These are phyloP conservation scores for Crotalus viridis DNA, from an alignment of 2,113 vertebrate genomes.

Conservation along the genomic window DNA sequence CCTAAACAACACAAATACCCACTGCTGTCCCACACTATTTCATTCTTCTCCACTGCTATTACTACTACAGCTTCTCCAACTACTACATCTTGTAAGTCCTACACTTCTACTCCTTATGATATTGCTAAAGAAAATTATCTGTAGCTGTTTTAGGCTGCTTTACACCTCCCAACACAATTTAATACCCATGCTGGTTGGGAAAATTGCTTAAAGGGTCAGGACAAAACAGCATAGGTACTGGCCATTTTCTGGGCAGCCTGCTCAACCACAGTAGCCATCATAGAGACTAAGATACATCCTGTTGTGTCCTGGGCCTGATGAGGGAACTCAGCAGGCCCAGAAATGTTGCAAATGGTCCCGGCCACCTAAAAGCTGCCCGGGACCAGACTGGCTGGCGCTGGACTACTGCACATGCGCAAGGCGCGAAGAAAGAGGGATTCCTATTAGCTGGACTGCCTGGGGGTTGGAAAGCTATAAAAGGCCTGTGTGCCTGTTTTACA, in stretches of 20 bases:
- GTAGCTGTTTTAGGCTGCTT: background rate
- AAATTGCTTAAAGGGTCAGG: background rate
- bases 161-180: background rate
- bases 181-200: background rate
- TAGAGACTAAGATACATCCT: background rate
- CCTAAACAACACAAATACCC: background rate
- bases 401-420: no score
- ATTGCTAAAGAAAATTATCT: background rate
- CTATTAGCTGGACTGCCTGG: no score
- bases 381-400: no score
- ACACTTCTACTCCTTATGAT: background rate
- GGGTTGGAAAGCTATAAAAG: no score
- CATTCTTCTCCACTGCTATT: background rate
- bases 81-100: background rate
- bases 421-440: no score
- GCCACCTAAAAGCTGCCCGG: no score
- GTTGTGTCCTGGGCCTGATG: background rate
- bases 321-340: no score
- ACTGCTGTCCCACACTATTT: background rate
- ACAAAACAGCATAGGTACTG: background rate
- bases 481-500: no score
- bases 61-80: background rate
- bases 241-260: background rate
- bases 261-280: background rate
- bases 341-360: no score